These are phyloP conservation scores for Gopherus flavomarginatus DNA, from an alignment of 2,113 vertebrate species.

Conservation along the genomic window DNA sequence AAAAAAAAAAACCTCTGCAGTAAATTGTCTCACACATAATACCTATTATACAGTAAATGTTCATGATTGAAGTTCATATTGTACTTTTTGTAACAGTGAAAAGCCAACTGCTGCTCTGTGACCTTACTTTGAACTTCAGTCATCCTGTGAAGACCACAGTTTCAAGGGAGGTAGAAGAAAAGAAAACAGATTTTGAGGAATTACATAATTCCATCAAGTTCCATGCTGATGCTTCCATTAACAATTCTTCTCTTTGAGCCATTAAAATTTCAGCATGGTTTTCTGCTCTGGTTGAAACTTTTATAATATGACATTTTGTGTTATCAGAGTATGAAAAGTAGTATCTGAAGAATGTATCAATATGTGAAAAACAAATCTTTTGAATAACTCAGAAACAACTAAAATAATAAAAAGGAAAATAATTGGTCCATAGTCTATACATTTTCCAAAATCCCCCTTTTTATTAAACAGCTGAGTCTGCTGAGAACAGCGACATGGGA, in stretches of 20 bases:
- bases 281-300: not conserved
- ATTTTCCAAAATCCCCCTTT: not conserved
- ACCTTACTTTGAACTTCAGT: slow-evolving; percentile 86
- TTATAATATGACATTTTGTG: not conserved
- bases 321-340: not conserved
- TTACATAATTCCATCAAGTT: slow-evolving; percentile 8
- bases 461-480: not conserved
- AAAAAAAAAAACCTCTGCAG: not conserved
- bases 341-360: not conserved
- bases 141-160: slow-evolving; percentile 71
- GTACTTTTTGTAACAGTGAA: slow-evolving; percentile 78
- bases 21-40: not conserved
- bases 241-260: slow-evolving; percentile 5
- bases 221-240: not conserved
- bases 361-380: not conserved
- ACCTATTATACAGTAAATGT: not conserved
- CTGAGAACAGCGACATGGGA: not conserved
- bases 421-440: not conserved
- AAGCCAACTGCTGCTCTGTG: slow-evolving; percentile 86
- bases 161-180: slow-evolving; percentile 69
- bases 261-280: not conserved
- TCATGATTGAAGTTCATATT: not conserved
- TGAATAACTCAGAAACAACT: not conserved
- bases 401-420: not conserved
- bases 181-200: slow-evolving; percentile 31